Evolutionary conservation across 2,113 vertebrate species (phyloP).

Genomic region (Podocnemis expansa): DNA sequence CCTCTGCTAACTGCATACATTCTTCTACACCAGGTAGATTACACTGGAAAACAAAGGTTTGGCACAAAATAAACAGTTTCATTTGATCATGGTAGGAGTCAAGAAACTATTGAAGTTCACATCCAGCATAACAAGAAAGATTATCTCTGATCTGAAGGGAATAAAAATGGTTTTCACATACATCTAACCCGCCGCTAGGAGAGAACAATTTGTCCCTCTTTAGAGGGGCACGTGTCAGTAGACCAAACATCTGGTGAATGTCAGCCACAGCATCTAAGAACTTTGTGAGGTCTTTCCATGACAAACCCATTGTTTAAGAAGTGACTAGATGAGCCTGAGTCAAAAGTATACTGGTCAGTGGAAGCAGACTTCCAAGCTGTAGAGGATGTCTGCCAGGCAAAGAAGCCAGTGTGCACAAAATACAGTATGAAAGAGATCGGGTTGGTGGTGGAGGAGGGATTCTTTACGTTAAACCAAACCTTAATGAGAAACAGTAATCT

Average conservation of each 20-base stretch:
- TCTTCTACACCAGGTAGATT: slow-evolving; percentile 86
- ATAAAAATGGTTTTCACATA: not conserved
- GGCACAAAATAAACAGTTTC: not conserved
- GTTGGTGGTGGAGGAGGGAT: not conserved
- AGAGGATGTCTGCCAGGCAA: not conserved
- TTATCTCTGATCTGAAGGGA: not conserved
- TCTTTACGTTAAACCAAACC: not conserved
- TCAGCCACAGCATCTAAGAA: not conserved
- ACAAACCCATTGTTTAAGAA: not conserved
- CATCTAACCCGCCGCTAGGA: fast-evolving
- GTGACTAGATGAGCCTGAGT: not conserved
- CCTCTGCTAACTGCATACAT: slow-evolving; percentile 85
- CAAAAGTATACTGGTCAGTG: not conserved
- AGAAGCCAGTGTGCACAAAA: not conserved
- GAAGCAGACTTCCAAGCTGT: not conserved
- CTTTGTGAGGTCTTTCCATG: not conserved
- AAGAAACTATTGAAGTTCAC: not conserved
- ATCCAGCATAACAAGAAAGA: not conserved
- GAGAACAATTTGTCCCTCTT: not conserved
- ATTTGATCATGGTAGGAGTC: not conserved
- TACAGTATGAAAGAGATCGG: not conserved
- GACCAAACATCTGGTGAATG: not conserved
- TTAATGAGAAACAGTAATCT: not conserved
- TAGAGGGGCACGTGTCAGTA: not conserved
- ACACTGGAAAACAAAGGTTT: slow-evolving; percentile 83